phyloP scores from a whole-genome alignment of 2,113 vertebrate species.

The Eidolon helvum region DNA sequence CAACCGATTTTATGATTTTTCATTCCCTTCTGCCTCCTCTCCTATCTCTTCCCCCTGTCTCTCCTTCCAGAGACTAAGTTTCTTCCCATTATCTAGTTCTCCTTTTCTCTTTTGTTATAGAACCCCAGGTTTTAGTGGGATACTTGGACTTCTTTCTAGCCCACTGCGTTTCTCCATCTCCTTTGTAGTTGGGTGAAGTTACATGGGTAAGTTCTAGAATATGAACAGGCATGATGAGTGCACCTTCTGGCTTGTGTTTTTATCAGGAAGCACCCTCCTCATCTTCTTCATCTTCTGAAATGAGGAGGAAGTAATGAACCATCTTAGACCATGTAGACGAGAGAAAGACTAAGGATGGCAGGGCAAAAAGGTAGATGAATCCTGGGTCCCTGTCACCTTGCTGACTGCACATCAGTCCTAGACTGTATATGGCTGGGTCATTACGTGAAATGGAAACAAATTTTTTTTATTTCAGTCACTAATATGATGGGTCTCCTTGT shows the following conservation, averaged over 20 bases:
- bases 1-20: neutral
- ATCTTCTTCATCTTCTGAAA: neutral
- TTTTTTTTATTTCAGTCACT: neutral
- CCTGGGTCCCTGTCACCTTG: neutral
- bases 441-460: neutral
- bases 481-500: neutral
- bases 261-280: no score
- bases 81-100: neutral
- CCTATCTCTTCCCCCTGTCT: neutral
- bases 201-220: neutral
- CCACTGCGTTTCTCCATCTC: neutral
- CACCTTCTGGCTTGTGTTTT: neutral
- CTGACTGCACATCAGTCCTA: accelerated
- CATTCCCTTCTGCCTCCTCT: neutral
- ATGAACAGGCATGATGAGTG: neutral
- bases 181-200: neutral
- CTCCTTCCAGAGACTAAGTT: neutral
- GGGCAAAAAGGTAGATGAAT: neutral
- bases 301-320: neutral
- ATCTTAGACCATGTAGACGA: neutral
- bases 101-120: neutral
- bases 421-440: neutral
- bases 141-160: neutral
- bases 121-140: neutral
- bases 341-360: neutral